Base-by-base conservation (phyloP, 2,113 vertebrate genomes). In the Tetrao urogallus region DNA sequence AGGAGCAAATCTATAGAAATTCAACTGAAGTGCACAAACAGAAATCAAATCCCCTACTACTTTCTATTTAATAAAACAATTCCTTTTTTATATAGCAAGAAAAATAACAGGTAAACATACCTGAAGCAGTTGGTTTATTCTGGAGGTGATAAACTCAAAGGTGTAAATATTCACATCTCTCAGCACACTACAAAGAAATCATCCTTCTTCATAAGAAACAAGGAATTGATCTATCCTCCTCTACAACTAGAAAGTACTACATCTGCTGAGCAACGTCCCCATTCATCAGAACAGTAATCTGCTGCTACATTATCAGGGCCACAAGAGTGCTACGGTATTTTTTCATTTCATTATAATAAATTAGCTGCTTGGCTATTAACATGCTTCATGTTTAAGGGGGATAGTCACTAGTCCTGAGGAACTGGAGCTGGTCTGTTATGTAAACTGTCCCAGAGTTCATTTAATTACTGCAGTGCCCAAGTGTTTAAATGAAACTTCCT, bases 401-500 rank as follows among this genome's bases (percentile, higher is more conserved):
- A 81, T 34, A 83, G 67, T 77, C 54, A 84, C 52, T 63, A 74
- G 57, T 79, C 86, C 90, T 89, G 69, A 66, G 74, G 73, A 96
- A 71, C 82, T 66, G 85, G 60, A 93, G 67, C 30, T 72, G 81
- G 86, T 47, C 50, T 3, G 5, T 81, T 92, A 78, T 9, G 8
- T 66, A 87, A 80, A 90, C 79, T 65, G 76, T 94, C 79, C 66
- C 84, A 93, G 67, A 58, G 75, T 91, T 92, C 73, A 83, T 90
- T 91, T 96, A 96, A 94, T 97, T 94, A 92, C 90, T 95, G 79
- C 70, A 42, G 72, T 90, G 88, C 70, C 91, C 81, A 78, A 93
- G 79, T 56, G 84, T 86, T 95, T 92, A 95, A 97, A 94, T 82
- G 91, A 95, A 96, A 81, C 84, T 95, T 94, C 71, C 10, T 94